phyloP scores from a whole-genome alignment of 1,140 invertebrate genomes.

The Philaenus spumarius region DNA sequence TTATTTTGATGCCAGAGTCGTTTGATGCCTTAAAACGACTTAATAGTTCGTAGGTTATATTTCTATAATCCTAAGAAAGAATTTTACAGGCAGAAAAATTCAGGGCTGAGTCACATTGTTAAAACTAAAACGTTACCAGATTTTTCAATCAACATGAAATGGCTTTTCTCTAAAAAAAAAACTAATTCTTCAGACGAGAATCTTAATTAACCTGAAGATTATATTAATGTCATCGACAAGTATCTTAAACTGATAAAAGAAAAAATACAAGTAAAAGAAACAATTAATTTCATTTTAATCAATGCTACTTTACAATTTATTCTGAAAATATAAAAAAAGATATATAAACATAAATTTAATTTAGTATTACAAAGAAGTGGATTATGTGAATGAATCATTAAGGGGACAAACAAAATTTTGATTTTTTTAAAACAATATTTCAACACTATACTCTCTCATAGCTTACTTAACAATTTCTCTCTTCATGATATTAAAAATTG shows the following conservation, averaged over 20 bases:
- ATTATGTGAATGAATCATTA: no score
- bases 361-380: not conserved
- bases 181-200: no score
- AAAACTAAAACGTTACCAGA: not conserved
- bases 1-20: conserved; percentile 7
- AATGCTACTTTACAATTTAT: not conserved
- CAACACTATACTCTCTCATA: not conserved
- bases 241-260: not conserved
- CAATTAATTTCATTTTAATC: not conserved
- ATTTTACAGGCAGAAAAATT: conserved; percentile 5
- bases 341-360: not conserved
- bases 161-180: no score
- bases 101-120: not conserved
- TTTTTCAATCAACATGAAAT: conserved; percentile 3
- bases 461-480: not conserved
- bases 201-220: conserved; percentile 5
- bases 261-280: not conserved
- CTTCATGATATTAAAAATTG: not conserved
- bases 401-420: no score
- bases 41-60: conserved; percentile 3
- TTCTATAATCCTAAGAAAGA: conserved; percentile 4
- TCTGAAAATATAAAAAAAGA: not conserved
- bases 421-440: no score
- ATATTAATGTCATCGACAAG: not conserved
- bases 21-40: conserved; percentile 3